phyloP scores from a whole-genome alignment of 30 jellyfish, hydroid and myxozoan genomes.

The Calvadosia cruxmelitensis region DNA sequence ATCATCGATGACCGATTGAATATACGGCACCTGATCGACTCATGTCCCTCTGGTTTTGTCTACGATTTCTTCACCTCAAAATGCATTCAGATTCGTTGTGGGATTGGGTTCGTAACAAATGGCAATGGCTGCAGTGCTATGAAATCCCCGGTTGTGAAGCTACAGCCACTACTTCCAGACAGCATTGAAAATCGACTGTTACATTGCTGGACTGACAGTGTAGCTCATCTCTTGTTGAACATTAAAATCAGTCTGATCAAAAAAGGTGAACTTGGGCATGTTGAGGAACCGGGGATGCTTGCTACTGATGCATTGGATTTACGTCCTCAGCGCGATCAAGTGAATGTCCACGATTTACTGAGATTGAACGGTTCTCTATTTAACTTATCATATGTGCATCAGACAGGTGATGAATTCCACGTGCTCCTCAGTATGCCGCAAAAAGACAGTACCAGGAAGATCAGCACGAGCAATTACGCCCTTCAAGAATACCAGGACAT shows the following conservation, averaged over 20 bases:
- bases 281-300: no score
- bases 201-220: background rate
- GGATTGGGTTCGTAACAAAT: background rate
- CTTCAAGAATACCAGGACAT: background rate
- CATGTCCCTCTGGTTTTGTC: background rate
- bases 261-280: background rate
- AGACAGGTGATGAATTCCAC: background rate
- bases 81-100: background rate
- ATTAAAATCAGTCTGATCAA: no score
- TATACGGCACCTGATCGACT: no score
- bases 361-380: background rate
- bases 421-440: background rate
- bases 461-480: no score
- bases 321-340: no score
- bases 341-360: no score
- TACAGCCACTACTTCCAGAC: background rate
- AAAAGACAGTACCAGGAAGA: background rate
- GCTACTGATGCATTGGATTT: no score
- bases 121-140: background rate
- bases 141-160: background rate
- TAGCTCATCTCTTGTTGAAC: background rate
- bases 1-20: no score
- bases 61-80: background rate
- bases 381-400: background rate
- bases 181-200: background rate